Percentiles rank a stretch among this genome's conserved stretches.
These are phyloP conservation scores for Premnoplex brunnescens DNA, from an alignment of 2,797 vertebrate species.

Conservation along the genomic window DNA sequence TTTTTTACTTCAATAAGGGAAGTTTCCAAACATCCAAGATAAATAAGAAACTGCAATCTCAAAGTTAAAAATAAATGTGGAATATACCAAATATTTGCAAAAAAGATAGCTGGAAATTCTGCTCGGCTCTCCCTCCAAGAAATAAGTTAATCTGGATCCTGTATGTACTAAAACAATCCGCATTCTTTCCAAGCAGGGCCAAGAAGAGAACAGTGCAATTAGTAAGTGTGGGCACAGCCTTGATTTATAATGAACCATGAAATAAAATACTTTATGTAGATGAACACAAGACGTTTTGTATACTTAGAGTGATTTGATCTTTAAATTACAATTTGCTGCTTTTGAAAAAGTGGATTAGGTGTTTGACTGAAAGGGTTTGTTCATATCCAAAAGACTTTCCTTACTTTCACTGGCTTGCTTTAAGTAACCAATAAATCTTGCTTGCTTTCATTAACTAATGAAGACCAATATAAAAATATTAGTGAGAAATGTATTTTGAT, in stretches of 20 bases:
- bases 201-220: neutral
- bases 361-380: neutral
- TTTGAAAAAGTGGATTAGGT: neutral
- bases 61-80: neutral
- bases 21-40: neutral
- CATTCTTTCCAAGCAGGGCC: neutral
- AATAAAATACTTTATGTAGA: neutral
- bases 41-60: neutral
- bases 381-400: neutral
- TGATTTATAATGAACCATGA: conserved; percentile 2
- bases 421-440: neutral
- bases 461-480: neutral
- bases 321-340: neutral
- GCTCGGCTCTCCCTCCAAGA: neutral
- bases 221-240: neutral
- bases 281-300: neutral
- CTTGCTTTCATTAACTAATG: neutral
- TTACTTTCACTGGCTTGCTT: neutral
- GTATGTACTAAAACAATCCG: neutral
- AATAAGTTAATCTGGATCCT: neutral
- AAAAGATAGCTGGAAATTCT: neutral
- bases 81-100: neutral
- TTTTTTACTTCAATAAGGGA: neutral
- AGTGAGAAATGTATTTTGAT: neutral
- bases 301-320: neutral